These are phyloP conservation scores for Emydura subglobosa DNA, from an alignment of 2,113 vertebrate species.

Conservation along the genomic window DNA sequence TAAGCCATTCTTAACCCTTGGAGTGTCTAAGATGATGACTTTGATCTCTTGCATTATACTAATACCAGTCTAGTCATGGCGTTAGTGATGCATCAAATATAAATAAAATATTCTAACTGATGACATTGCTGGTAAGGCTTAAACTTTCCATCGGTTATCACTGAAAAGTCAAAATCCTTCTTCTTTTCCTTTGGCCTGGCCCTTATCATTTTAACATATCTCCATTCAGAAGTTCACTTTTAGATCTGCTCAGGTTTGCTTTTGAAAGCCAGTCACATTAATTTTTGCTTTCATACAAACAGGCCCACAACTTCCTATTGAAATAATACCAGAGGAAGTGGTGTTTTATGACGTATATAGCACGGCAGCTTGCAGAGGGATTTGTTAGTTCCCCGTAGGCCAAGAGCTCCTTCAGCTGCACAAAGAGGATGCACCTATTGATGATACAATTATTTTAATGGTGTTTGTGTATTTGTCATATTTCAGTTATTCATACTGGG, in stretches of 20 bases:
- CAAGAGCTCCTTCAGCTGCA: conserved; percentile 33
- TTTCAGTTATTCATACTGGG: background rate
- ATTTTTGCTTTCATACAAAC: conserved; percentile 9
- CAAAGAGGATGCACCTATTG: fast-evolving
- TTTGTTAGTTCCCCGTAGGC: conserved; percentile 33
- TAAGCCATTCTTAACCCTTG: background rate
- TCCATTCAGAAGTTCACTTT: background rate
- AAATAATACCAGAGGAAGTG: conserved; percentile 51
- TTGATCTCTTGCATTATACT: background rate
- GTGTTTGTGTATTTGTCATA: background rate
- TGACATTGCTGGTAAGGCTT: background rate
- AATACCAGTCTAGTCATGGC: background rate
- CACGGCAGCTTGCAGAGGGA: conserved; percentile 45
- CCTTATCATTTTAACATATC: background rate
- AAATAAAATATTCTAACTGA: background rate
- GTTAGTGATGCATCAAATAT: background rate
- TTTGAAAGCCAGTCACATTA: conserved; percentile 28
- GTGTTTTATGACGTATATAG: conserved; percentile 62
- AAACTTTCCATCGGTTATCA: background rate
- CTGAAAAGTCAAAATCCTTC: background rate
- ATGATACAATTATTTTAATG: background rate
- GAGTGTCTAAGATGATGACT: background rate
- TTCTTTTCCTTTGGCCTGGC: background rate
- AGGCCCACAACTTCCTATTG: conserved; percentile 34
- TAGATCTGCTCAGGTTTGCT: background rate